phyloP scores from a whole-genome alignment of 2,113 vertebrate species.

The Oncorhynchus tshawytscha region DNA sequence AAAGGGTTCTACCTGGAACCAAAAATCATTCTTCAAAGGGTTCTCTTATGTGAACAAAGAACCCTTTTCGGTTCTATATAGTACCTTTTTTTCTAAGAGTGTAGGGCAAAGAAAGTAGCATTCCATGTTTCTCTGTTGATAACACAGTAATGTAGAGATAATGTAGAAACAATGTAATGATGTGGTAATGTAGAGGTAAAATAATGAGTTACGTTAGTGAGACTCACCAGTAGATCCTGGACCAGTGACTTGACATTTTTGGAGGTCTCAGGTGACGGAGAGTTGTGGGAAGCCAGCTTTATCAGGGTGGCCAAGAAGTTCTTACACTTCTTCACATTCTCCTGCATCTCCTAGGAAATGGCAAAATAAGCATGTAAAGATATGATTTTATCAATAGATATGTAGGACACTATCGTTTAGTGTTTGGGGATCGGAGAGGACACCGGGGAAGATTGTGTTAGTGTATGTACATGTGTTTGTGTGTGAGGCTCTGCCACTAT shows the following conservation, averaged over 20 bases:
- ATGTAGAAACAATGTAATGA: neutral
- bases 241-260: constrained; percentile 87
- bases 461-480: constrained; percentile 21
- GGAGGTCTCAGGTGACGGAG: constrained; percentile 83
- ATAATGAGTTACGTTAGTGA: neutral
- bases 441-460: neutral
- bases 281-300: constrained; percentile 87
- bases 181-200: neutral
- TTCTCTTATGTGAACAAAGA: too few relatives aligned
- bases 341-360: constrained; percentile 83
- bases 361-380: neutral
- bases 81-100: neutral
- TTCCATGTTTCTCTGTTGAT: neutral
- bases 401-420: neutral
- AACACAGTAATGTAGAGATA: neutral
- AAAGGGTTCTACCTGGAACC: too few relatives aligned
- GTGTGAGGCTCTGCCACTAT: constrained; percentile 15
- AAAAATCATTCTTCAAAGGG: too few relatives aligned
- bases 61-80: neutral
- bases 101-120: neutral
- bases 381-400: neutral
- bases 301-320: constrained; percentile 88
- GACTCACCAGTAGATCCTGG: constrained; percentile 85
- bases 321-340: constrained; percentile 90
- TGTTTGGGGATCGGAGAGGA: neutral